phyloP scores from a whole-genome alignment of 2,797 vertebrate genomes.

The Florisuga fusca region DNA sequence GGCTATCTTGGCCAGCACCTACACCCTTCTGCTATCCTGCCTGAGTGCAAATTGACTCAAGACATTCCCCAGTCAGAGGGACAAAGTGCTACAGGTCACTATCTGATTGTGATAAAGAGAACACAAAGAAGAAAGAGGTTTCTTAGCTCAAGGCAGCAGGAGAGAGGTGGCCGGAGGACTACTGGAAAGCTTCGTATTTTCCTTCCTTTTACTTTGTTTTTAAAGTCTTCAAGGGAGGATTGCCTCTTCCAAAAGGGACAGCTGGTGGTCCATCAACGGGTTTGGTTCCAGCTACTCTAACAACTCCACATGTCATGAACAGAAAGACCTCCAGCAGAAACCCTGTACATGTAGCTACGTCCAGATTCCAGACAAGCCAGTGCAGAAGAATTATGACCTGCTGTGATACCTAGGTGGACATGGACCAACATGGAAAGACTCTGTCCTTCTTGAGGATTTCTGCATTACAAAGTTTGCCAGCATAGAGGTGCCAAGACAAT shows the following conservation, averaged over 20 bases:
- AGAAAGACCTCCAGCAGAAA: background rate
- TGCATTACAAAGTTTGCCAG: background rate
- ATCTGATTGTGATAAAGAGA: slow-evolving; percentile 49
- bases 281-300: background rate
- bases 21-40: slow-evolving; percentile 27
- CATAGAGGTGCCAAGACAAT: background rate
- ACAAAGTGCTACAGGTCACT: slow-evolving; percentile 25
- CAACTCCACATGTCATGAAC: background rate
- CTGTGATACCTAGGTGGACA: background rate
- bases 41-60: slow-evolving; percentile 64
- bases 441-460: background rate
- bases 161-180: background rate
- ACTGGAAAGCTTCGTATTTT: background rate
- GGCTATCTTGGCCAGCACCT: slow-evolving; percentile 42
- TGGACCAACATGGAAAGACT: background rate
- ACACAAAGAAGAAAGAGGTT: background rate
- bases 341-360: fast-evolving
- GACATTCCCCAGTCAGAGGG: slow-evolving; percentile 2
- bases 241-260: background rate
- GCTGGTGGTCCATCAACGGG: background rate
- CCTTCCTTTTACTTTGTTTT: background rate
- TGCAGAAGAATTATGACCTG: fast-evolving
- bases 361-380: background rate
- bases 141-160: background rate
- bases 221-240: background rate